Base-by-base conservation (phyloP, 2,888 invertebrate species). In the Margaritifera margaritifera region DNA sequence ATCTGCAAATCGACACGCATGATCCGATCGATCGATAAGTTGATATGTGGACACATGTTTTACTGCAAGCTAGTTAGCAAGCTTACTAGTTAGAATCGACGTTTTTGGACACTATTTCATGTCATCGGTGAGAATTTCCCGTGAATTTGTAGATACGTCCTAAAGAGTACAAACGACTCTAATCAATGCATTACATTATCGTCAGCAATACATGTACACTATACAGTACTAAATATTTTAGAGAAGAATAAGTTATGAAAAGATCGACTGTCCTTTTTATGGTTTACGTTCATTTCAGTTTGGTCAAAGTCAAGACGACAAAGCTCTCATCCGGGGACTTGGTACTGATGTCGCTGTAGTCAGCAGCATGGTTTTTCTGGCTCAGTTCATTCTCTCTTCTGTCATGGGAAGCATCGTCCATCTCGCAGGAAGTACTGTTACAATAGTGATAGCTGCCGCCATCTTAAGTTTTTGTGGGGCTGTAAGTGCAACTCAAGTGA, bases 281-380 rank as follows among this genome's bases (percentile, higher is more conserved):
- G 11, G 42, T 42, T 42, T 42, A 56, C 3, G 22, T 18, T 24
- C 18, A 19, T 78, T 79, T 55, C 77, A 83, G 83, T 83, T 82
- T 66, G 64, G 75, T 6, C 68, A 70, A 18, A 54, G 70, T 20
- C 64, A 61, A 8, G 68, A 62, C 0, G 62, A 69, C 25, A 42
- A 61, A 22, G 51, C 72, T 50, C 86, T 86, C 68, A 82, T 90
- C n/a, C 93, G 98, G 18, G 98, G 98, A 6, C 92, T 98, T 65
- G 98, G 98, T 11, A 98, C 98, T 0, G 98, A 98, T 88, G 94
- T 98, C 0, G 98, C 97, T 0, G 94, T 98, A 65, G 95, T 98
- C 54, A 96, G 96, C 86, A 96, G 95, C 87, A 98, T 98, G 94
- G 97, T 96, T 4, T 98, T 98, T 89, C 92, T 98, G 75, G 98